Evolutionary conservation across 2,797 vertebrate species (phyloP), one percentile per base, ranked within the genome.

Genomic region (Astyanax mexicanus): DNA sequence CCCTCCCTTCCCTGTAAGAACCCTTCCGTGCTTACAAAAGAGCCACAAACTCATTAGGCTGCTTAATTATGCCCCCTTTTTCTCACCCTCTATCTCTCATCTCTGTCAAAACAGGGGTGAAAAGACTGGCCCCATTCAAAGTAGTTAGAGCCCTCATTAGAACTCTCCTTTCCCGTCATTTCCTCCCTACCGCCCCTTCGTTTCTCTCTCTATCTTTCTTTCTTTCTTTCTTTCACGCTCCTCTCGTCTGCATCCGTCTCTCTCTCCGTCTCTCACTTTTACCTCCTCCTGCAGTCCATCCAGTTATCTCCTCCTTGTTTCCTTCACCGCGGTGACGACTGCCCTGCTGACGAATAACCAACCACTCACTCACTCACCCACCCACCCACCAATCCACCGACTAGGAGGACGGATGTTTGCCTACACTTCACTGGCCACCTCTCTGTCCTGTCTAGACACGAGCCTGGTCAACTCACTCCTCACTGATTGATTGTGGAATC

Each of bases 31-130:
- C 91, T 95, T 91, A 95, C 94, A 96, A 96, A 97, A 95, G 94
- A 93, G 85, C 90, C 90, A 91, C 88, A 94, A 95, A 96, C 95
- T 98, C 95, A 97, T 98, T 96, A 97, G 94, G 94, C 94, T 96
- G 93, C 96, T 98, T 97, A 98, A 97, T 98, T 98, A 96, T 87
- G 90, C 88, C 91, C 91, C 91, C 91, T 93, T 93, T 82, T 47
- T 77, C 64, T 70, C 79, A 73, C 80, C 29, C 12, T 88, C 86
- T 83, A 84, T 87, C 83, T 81, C 83, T 81, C 85, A 82, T 86
- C 84, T 89, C 81, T 82, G 83, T 88, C 87, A 89, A 88, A 91
- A 89, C 86, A 89, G 81, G 82, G 74, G 84, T 83, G 78, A 84
- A 95, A 95, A 94, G 93, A 93, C 93, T 92, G 90, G 93, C 69